Conservation (phyloP, 1,140 invertebrate genomes). For the Dreissena polymorpha region DNA sequence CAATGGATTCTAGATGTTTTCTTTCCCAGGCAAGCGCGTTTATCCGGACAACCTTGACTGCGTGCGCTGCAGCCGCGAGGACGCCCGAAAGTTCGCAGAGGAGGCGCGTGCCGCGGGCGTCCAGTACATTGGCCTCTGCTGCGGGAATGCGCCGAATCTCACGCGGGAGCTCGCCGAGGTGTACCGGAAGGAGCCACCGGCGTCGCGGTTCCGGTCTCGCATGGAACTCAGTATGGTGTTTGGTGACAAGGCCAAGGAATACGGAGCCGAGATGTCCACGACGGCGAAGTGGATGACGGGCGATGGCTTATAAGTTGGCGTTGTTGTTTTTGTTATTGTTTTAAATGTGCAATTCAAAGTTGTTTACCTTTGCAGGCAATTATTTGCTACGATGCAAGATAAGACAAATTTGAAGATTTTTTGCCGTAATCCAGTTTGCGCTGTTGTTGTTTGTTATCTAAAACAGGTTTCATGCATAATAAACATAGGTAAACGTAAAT, state of each 20-base stretch:
- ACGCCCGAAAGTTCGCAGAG: constrained; percentile 62
- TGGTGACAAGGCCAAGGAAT: constrained; percentile 1
- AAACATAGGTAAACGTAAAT: no score
- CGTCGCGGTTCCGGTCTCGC: constrained; percentile 53
- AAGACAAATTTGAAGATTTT: no score
- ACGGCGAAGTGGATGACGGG: constrained; percentile 21
- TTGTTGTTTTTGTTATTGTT: no score
- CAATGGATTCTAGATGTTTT: background rate
- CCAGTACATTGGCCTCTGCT: constrained; percentile 72
- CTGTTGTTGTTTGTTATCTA: no score
- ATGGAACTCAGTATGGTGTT: constrained; percentile 18
- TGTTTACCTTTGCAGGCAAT: no score
- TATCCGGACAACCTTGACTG: constrained; percentile 36
- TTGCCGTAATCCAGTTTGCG: no score
- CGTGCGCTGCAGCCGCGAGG: constrained; percentile 46
- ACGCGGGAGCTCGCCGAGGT: constrained; percentile 62
- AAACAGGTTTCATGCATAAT: no score
- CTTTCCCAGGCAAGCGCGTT: constrained; percentile 3
- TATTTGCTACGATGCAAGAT: no score
- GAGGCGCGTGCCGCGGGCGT: constrained; percentile 61
- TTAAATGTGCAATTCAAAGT: no score
- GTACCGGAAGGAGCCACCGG: constrained; percentile 61
- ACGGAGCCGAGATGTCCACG: constrained; percentile 23
- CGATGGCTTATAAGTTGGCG: background rate
- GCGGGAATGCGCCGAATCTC: constrained; percentile 64